These are phyloP conservation scores for Julus scandinavius DNA, from an alignment of 2,888 invertebrate genomes.

Conservation along the genomic window DNA sequence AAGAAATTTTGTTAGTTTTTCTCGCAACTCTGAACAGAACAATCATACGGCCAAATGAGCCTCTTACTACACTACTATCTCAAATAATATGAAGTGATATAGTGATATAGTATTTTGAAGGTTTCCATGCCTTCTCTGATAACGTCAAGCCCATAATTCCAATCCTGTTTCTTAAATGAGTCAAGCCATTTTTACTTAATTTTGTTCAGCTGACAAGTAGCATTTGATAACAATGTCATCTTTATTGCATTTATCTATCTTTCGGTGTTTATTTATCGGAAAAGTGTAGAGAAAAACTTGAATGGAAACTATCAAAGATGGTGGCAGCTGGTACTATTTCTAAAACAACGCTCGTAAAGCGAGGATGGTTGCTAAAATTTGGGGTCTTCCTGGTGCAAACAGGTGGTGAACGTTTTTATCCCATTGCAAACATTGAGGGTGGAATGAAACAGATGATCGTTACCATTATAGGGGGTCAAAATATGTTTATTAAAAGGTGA, in stretches of 20 bases:
- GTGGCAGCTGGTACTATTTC: not conserved
- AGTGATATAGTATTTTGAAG: too few species aligned
- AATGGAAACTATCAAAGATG: not conserved
- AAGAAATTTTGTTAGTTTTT: too few species aligned
- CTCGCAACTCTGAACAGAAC: too few species aligned
- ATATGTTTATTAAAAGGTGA: not conserved
- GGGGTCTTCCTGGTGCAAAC: slow-evolving; percentile 22
- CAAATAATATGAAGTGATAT: too few species aligned
- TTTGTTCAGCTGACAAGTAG: not conserved
- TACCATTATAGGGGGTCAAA: slow-evolving; percentile 1
- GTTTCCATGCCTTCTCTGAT: too few species aligned
- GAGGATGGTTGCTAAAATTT: not conserved
- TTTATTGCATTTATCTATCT: not conserved
- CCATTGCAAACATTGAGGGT: not conserved
- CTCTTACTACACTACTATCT: too few species aligned
- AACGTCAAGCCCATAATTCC: not conserved
- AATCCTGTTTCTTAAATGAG: not conserved
- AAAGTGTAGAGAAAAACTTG: not conserved
- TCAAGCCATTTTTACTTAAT: not conserved
- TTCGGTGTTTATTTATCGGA: not conserved
- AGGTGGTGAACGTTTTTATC: not conserved
- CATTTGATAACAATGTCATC: not conserved
- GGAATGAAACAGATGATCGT: slow-evolving; percentile 34
- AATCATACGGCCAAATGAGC: too few species aligned
- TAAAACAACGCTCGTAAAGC: not conserved